Evolutionary conservation across 2,797 vertebrate species (phyloP), one percentile per base, ranked within the genome.

Genomic region (Mormyrus hasselquistii): DNA sequence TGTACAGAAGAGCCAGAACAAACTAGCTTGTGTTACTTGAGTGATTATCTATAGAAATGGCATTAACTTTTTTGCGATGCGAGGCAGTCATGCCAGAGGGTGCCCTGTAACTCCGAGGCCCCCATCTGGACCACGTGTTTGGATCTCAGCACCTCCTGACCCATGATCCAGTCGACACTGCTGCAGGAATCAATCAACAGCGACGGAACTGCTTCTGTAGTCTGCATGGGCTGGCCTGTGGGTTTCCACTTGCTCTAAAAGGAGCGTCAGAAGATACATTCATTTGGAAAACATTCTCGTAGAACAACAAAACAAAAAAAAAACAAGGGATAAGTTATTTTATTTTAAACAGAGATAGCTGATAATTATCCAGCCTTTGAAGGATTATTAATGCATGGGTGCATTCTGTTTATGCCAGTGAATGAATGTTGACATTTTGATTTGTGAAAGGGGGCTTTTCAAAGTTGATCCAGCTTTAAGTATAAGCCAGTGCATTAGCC

Each of bases 381-480:
- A 73, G 79, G 79, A 65, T 85, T 86, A 90, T 90, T 69, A 65
- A 88, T 88, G 79, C 87, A 69, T 86, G 89, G 86, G 50, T 88
- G 76, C 9, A 50, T 90, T 90, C 62, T 50, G 47, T 47, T 90
- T 59, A 84, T 88, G 10, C n/a, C 12, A 83, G 55, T 83, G 87
- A 84, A 53, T 69, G 57, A 90, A 57, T 76, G 47, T 88, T 88
- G 89, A 88, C 87, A 90, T 90, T 90, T 86, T 55, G 62, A 76
- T 86, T 86, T 90, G 57, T 34, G 65, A 90, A 88, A 90, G 88
- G 55, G 83, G 82, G 82, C 62, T 84, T 84, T 88, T 84, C 41
- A 65, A 52, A 53, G 76, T 88, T 88, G 88, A 85, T 79, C 22
- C 82, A 86, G 87, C 82, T 88, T 86, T 88, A 57, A 76, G 69